phyloP scores from a whole-genome alignment of 2,113 vertebrate species.

The Daphoenositta chrysoptera region DNA sequence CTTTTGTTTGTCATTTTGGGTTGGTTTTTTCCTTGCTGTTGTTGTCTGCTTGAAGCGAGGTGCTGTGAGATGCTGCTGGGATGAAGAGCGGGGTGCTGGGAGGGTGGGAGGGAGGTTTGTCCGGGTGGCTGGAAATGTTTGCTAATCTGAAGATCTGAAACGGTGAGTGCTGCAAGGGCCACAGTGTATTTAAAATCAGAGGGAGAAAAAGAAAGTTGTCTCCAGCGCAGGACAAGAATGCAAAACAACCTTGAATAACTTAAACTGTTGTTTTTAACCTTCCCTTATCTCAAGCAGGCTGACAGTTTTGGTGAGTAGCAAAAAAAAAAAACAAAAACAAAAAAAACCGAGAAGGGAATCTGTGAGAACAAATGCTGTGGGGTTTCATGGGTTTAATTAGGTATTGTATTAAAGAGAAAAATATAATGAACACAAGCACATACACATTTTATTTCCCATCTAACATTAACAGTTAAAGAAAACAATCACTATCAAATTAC shows the following conservation, averaged over 20 bases:
- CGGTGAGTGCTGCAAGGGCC: slow-evolving; percentile 27
- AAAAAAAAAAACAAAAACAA: slow-evolving; percentile 66
- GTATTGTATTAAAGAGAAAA: slow-evolving; percentile 80
- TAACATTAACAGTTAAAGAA: slow-evolving; percentile 85
- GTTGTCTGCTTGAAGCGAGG: not conserved
- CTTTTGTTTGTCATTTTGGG: slow-evolving; percentile 19
- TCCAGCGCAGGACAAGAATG: slow-evolving; percentile 80
- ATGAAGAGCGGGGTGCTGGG: not conserved
- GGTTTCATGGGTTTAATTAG: slow-evolving; percentile 81
- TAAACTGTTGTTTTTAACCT: slow-evolving; percentile 85
- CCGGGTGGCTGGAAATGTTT: slow-evolving; percentile 8
- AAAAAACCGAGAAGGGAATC: slow-evolving; percentile 73
- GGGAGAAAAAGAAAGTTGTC: slow-evolving; percentile 62
- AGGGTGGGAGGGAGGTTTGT: not conserved
- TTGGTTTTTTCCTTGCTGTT: not conserved
- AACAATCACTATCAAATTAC: slow-evolving; percentile 91
- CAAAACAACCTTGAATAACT: slow-evolving; percentile 89
- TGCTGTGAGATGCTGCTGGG: not conserved
- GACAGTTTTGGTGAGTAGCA: slow-evolving; percentile 76
- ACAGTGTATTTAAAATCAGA: slow-evolving; percentile 54
- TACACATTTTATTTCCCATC: slow-evolving; percentile 81
- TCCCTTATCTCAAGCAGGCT: slow-evolving; percentile 79
- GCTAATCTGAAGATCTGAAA: slow-evolving; percentile 37
- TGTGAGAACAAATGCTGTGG: slow-evolving; percentile 77
- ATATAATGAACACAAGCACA: slow-evolving; percentile 78